Evolutionary conservation across 64 coral and sea anemone species (phyloP), one percentile per base, ranked within the genome.

Genomic region (Pocillopora verrucosa): DNA sequence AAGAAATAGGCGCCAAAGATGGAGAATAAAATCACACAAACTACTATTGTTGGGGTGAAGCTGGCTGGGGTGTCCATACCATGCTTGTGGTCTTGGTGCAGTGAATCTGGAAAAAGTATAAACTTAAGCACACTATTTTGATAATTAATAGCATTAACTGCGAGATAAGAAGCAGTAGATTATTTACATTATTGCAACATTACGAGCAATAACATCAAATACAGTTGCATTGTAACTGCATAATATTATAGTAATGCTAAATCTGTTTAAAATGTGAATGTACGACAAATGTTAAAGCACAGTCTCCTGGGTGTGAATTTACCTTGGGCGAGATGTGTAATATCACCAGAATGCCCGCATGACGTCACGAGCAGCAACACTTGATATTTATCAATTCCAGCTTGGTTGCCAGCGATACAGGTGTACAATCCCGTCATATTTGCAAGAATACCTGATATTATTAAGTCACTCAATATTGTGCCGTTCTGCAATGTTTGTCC

Each of bases 1-100:
- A 85, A 85, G 82, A 85, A 85, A 58, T 85, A 85, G 5, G 82
- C 82, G 30, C 82, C 82, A 72, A 85, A 85, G 17, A 85, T 85
- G 38, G 26, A 3, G 13, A 85, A 68, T 24, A 85, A 72, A n/a
- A 67, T 37, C 16, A 85, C 69, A 14, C 35, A 63, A 4, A 85
- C 64, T n/a, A 68, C 82, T 10, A 85, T 19, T 56, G 82, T 85
- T 24, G 82, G 65, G 4, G 82, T 65, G 2, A 85, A 36, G 37
- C 63, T 72, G 64, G 64, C 64, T 45, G 17, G 19, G 14, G 9
- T 17, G 3, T 51, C 20, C 4, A 9, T 19, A 34, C 11, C 35
- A 15, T 20, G 37, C 0, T 19, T 83, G 35, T 69, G 26, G 6
- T 59, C 57, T 63, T 15, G 14, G 24, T 61, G 25, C 24, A 37